Evolutionary conservation across 2,888 invertebrate species (phyloP).

Genomic region (Caenorhabditis imperialis): DNA sequence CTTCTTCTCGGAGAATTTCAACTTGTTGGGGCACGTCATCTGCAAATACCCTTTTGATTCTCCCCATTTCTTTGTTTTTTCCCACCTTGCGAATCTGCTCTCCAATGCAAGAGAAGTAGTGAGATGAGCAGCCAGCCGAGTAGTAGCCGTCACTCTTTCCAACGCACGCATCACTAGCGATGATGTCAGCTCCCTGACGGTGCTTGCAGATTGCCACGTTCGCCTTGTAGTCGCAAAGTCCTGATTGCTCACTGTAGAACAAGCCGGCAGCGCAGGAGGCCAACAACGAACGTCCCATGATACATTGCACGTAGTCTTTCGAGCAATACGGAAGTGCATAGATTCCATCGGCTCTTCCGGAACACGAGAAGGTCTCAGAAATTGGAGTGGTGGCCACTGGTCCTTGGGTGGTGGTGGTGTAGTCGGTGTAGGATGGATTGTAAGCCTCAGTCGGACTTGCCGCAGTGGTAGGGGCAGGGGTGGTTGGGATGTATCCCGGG

Average conservation of each 20-base stretch:
- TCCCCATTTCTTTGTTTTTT: not conserved
- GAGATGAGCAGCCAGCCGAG: slow-evolving; percentile 59
- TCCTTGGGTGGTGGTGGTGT: slow-evolving; percentile 29
- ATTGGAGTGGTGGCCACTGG: slow-evolving; percentile 33
- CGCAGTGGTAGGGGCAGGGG: slow-evolving; percentile 6
- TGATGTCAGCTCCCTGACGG: slow-evolving; percentile 22
- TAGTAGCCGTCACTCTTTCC: slow-evolving; percentile 68
- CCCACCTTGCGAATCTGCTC: slow-evolving; percentile 47
- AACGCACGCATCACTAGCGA: slow-evolving; percentile 38
- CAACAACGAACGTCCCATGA: slow-evolving; percentile 34
- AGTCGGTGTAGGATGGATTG: too few relatives aligned
- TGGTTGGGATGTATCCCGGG: slow-evolving; percentile 42
- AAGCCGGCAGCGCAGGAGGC: slow-evolving; percentile 47
- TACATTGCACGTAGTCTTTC: slow-evolving; percentile 59
- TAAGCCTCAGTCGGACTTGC: slow-evolving; percentile 25
- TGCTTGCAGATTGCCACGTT: slow-evolving; percentile 51
- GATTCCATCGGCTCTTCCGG: slow-evolving; percentile 57
- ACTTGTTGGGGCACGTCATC: slow-evolving; percentile 45
- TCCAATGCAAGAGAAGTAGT: slow-evolving; percentile 62
- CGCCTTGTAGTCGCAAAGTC: slow-evolving; percentile 61
- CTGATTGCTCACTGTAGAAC: slow-evolving; percentile 59
- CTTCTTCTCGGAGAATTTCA: slow-evolving; percentile 48
- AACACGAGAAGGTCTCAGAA: slow-evolving; percentile 49
- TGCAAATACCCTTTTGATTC: slow-evolving; percentile 15
- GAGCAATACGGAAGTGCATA: slow-evolving; percentile 62